phyloP scores from a whole-genome alignment of 2,888 invertebrate genomes.

The Morinoia aosen region DNA sequence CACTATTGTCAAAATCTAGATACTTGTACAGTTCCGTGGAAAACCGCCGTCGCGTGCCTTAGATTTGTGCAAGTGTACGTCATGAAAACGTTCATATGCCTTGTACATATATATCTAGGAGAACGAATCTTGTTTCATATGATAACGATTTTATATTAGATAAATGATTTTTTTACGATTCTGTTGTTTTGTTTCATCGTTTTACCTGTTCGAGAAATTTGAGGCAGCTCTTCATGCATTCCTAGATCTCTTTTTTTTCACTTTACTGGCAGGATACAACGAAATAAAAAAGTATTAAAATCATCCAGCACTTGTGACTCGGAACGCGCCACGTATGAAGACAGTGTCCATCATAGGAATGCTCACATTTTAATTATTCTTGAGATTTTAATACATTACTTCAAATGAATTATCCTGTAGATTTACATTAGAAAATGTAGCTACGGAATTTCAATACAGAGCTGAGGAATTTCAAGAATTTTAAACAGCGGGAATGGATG shows the following conservation, averaged over 20 bases:
- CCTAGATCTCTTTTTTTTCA: not conserved
- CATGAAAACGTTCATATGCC: not conserved
- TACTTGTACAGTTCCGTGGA: not conserved
- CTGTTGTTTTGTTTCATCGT: not conserved
- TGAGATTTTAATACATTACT: too few relatives aligned
- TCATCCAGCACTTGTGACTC: too few relatives aligned
- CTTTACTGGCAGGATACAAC: not conserved
- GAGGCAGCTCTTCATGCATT: not conserved
- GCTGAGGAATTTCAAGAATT: not conserved
- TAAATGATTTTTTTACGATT: not conserved
- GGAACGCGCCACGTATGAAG: too few relatives aligned
- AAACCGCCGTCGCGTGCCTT: not conserved
- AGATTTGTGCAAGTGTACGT: not conserved
- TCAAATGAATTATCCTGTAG: too few relatives aligned
- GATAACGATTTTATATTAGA: not conserved
- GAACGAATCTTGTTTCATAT: constrained; percentile 2
- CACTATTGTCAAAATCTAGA: not conserved
- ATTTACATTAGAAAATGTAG: too few relatives aligned
- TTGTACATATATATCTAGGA: not conserved
- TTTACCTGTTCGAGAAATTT: not conserved
- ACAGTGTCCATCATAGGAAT: too few relatives aligned
- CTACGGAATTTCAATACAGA: not conserved
- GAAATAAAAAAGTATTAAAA: not conserved
- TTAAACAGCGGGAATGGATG: not conserved
- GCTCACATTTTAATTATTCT: too few relatives aligned